Evolutionary conservation across 2,113 vertebrate species (phyloP).

Genomic region (Lagenorhynchus albirostris): DNA sequence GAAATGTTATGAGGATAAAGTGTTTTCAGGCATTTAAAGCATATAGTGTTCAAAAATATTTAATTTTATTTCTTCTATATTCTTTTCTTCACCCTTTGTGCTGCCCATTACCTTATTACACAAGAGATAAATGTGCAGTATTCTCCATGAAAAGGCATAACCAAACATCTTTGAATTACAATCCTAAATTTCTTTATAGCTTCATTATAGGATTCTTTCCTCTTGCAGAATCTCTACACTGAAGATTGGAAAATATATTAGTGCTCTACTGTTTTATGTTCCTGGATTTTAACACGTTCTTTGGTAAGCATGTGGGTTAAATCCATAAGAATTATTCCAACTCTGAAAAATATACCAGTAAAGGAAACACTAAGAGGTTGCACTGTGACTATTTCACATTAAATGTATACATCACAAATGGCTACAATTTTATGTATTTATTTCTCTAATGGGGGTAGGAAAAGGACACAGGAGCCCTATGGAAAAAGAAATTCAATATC

Average conservation of each 20-base stretch:
- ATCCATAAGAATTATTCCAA: not conserved
- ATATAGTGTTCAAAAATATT: not conserved
- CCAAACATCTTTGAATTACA: not conserved
- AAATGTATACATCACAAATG: not conserved
- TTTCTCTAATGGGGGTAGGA: not conserved
- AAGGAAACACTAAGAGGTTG: not conserved
- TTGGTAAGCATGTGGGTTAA: not conserved
- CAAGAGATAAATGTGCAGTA: not conserved
- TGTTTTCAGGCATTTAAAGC: not conserved
- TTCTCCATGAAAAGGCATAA: not conserved
- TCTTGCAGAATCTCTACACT: not conserved
- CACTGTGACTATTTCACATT: not conserved
- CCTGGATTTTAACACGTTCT: not conserved
- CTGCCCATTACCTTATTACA: not conserved
- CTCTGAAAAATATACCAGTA: not conserved
- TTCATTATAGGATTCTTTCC: not conserved
- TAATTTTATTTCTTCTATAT: not conserved
- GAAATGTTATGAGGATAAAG: not conserved
- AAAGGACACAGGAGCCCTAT: not conserved
- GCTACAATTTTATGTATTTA: not conserved
- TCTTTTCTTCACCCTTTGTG: not conserved
- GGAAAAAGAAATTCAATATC: conserved; percentile 35
- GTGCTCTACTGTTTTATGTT: not conserved
- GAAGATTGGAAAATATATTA: not conserved
- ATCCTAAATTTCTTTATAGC: not conserved